Percentiles rank a stretch among this genome's conserved stretches.
Evolutionary conservation across 1,140 invertebrate species (phyloP).

Genomic region (Drosophila miranda): DNA sequence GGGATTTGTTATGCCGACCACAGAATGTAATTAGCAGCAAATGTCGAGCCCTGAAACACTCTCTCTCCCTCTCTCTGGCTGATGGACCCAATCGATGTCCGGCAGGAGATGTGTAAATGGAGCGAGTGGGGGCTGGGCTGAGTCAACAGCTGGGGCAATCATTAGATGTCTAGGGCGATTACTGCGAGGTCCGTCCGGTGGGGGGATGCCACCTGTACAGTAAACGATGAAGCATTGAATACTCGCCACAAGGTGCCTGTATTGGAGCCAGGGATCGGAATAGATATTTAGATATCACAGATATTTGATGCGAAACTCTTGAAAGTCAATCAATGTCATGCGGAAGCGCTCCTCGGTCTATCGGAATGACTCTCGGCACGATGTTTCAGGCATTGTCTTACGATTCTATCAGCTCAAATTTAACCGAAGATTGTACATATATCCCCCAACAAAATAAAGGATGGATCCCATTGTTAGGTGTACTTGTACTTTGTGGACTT

Average conservation of each 20-base stretch:
- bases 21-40: constrained; percentile 80
- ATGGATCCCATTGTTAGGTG: too few relatives aligned
- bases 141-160: constrained; percentile 25
- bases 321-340: too few relatives aligned
- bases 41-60: constrained; percentile 34
- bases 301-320: too few relatives aligned
- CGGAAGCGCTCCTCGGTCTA: too few relatives aligned
- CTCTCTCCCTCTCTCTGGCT: background rate
- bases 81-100: constrained; percentile 36
- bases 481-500: too few relatives aligned
- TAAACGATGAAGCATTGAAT: constrained; percentile 31
- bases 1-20: constrained; percentile 77
- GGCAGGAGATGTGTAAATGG: background rate
- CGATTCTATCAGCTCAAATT: too few relatives aligned
- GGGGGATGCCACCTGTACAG: constrained; percentile 22
- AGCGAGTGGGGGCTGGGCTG: background rate
- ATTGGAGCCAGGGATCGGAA: too few relatives aligned
- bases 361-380: too few relatives aligned
- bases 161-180: constrained; percentile 9
- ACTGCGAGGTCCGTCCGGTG: background rate
- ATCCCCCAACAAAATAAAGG: too few relatives aligned
- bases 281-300: too few relatives aligned
- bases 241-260: background rate
- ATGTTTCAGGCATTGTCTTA: too few relatives aligned
- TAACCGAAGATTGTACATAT: too few relatives aligned